Evolutionary conservation across 2,113 vertebrate genomes (phyloP).

Genomic region (Passerina amoena): DNA sequence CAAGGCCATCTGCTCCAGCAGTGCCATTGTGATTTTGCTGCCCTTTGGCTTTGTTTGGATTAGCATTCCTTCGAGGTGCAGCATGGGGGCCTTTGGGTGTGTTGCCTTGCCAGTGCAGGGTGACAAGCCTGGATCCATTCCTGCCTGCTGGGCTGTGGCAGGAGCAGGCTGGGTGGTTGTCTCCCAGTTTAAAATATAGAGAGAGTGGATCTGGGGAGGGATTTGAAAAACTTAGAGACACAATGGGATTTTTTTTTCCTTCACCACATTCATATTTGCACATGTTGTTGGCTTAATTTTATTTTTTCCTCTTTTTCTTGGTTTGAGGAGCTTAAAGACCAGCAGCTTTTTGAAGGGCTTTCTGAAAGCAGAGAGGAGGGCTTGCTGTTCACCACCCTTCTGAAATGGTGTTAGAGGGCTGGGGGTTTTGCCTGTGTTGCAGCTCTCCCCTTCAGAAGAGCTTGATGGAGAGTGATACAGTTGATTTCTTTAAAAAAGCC

Average conservation of each 20-base stretch:
- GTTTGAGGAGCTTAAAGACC: not conserved
- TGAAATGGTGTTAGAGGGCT: not conserved
- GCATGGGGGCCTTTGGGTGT: not conserved
- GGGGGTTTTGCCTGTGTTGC: not conserved
- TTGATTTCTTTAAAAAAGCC: not conserved
- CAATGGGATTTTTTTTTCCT: not conserved
- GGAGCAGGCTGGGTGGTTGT: not conserved
- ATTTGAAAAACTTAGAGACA: not conserved
- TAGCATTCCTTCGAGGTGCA: not conserved
- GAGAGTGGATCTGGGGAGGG: too few species aligned
- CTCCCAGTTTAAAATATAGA: not conserved
- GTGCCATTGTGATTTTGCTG: not conserved
- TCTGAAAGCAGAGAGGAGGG: not conserved
- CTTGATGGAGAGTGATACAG: not conserved
- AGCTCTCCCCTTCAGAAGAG: not conserved
- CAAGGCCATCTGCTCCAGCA: not conserved
- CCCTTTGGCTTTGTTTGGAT: not conserved
- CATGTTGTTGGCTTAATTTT: not conserved
- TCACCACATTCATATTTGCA: not conserved
- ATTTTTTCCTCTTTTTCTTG: not conserved
- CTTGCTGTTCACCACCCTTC: not conserved
- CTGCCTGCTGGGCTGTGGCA: not conserved
- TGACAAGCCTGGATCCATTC: not conserved
- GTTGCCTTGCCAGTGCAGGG: not conserved
- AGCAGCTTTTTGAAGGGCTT: not conserved